phyloP scores from a whole-genome alignment of 2,888 invertebrate species.

The Iphiclides podalirius region DNA sequence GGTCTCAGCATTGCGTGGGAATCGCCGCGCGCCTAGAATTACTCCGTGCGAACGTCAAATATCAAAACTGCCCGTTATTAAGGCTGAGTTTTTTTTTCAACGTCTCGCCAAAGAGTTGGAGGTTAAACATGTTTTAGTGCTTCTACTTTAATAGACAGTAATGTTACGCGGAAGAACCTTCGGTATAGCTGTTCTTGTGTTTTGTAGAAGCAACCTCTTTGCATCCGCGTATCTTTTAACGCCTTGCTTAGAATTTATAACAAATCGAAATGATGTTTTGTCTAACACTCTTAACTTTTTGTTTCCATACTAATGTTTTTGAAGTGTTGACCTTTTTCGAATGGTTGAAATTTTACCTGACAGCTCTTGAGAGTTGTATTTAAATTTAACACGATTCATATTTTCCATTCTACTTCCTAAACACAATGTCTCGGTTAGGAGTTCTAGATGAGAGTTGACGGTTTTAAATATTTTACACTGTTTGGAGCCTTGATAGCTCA shows the following conservation, averaged over 20 bases:
- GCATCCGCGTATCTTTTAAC: not conserved
- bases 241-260: not conserved
- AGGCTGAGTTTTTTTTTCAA: slow-evolving; percentile 14
- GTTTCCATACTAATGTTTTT: no score
- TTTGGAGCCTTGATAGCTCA: no score
- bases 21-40: slow-evolving; percentile 16
- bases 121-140: slow-evolving; percentile 20
- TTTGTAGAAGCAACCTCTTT: slow-evolving; percentile 14
- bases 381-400: no score
- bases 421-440: no score
- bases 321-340: not conserved
- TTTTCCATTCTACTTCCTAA: no score
- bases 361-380: no score
- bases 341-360: not conserved
- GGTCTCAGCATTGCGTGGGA: slow-evolving; percentile 18
- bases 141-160: slow-evolving; percentile 21
- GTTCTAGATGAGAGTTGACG: no score
- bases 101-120: slow-evolving; percentile 14
- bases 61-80: slow-evolving; percentile 13
- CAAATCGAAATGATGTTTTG: not conserved
- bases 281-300: no score
- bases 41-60: slow-evolving; percentile 15
- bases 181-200: slow-evolving; percentile 12
- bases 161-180: slow-evolving; percentile 22
- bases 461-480: no score